Base-by-base conservation (phyloP, 37 sponge, comb jelly and placozoan species). In the Cladorhizidae sp. region DNA sequence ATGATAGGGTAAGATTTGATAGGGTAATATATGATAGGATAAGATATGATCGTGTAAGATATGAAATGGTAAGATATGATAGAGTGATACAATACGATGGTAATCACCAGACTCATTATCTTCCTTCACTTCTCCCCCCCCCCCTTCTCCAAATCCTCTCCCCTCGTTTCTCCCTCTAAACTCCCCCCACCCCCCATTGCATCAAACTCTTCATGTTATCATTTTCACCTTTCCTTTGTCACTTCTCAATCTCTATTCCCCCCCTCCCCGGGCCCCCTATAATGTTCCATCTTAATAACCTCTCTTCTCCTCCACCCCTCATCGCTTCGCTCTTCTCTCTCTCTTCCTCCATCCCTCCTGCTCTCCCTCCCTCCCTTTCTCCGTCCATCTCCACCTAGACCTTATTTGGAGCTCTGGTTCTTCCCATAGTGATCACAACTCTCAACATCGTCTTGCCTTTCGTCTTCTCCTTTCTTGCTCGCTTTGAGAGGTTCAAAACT, bases 401-500 rank as follows among this genome's bases (percentile, higher is more conserved):
- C 61, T 28, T 25, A 54, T 69, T 89, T 17, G 77, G 78, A n/a
- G 87, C 79, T 26, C 59, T 93, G 18, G 68, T 89, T 9, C 50
- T 78, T 28, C 81, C 94, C 1, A 56, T 80, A 17, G 85, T 90
- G 55, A 83, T 95, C 40, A 82, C 76, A 0, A 31, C 80, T 15
- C 70, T 95, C 63, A 95, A 95, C 49, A 26, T 85, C 58, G 15
- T 84, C 21, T 78, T 91, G 3, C 92, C 93, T 20, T 70, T 89
- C 40, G 32, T 95, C 40, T 95, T 87, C 82, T 71, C 85, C 40
- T 83, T 91, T 32, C 63, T 95, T 29, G 92, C 95, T n/a, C 55
- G 55, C 28, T 80, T 86, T 75, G 95, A 95, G 90, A 55, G 57
- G 64, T 95, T 82, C 85, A 91, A 90, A 74, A 91, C 93, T 26